These are phyloP conservation scores for Eurypyga helias DNA, from an alignment of 2,113 vertebrate genomes.

Conservation along the genomic window DNA sequence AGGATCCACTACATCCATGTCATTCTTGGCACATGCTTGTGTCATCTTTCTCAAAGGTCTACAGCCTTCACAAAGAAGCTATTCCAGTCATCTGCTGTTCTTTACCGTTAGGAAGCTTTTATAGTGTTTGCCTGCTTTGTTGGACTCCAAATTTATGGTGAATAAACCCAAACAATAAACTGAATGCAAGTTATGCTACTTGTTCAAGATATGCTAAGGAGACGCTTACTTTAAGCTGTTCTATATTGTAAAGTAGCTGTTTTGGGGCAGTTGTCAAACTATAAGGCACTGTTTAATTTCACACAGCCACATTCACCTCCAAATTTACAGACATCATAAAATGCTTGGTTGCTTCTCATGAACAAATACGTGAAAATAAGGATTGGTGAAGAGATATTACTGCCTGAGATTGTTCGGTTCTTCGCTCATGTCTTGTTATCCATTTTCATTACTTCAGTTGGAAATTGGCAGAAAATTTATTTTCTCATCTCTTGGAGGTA, in stretches of 20 bases:
- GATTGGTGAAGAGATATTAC: background rate
- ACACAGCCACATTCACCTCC: background rate
- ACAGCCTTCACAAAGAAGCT: background rate
- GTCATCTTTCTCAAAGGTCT: background rate
- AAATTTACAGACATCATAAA: background rate
- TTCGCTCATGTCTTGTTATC: background rate
- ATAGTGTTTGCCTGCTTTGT: background rate
- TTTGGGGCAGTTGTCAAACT: background rate
- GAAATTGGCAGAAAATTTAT: background rate
- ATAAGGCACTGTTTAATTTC: background rate
- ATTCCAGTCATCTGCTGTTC: background rate
- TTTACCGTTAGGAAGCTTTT: background rate
- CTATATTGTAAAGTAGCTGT: background rate
- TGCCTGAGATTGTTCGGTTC: background rate
- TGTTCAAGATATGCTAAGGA: background rate
- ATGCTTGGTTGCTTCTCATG: background rate
- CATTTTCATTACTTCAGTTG: background rate
- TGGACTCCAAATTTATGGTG: background rate
- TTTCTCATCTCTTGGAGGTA: background rate
- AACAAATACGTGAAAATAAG: background rate
- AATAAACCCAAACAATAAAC: background rate
- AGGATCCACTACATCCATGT: background rate
- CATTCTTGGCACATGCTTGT: background rate
- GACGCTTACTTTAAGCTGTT: background rate
- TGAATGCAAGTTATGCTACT: background rate